Evolutionary conservation across 2,888 invertebrate species (phyloP).

Genomic region (Idaea aversata): DNA sequence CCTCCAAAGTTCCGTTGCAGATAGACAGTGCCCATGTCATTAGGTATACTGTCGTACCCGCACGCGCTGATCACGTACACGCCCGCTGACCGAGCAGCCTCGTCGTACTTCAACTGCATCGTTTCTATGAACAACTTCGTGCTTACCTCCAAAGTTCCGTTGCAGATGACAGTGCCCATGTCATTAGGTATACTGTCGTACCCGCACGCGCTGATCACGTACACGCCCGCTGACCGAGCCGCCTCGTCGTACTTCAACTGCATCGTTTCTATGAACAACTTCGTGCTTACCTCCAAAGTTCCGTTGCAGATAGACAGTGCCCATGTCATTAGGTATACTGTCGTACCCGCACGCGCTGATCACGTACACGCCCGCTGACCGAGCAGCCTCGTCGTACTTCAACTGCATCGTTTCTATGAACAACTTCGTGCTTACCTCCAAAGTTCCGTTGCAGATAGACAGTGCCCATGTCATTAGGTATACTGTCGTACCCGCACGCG

Average conservation of each 20-base stretch:
- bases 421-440: too few relatives aligned
- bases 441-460: too few relatives aligned
- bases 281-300: constrained; percentile 84
- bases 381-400: constrained; percentile 86
- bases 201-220: constrained; percentile 91
- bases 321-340: constrained; percentile 94
- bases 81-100: constrained; percentile 87
- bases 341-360: constrained; percentile 97
- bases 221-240: too few relatives aligned
- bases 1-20: constrained; percentile 89
- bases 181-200: too few relatives aligned
- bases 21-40: constrained; percentile 91
- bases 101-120: constrained; percentile 90
- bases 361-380: constrained; percentile 90
- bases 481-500: too few relatives aligned
- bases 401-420: constrained; percentile 91
- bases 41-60: constrained; percentile 95
- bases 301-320: constrained; percentile 87
- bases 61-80: constrained; percentile 94
- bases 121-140: too few relatives aligned
- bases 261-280: constrained; percentile 88
- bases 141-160: too few relatives aligned
- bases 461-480: too few relatives aligned
- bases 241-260: constrained; percentile 88
- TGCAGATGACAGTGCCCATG: too few relatives aligned